Conservation (phyloP, 2,797 vertebrate genomes). For the Notoglanidium macrostoma region DNA sequence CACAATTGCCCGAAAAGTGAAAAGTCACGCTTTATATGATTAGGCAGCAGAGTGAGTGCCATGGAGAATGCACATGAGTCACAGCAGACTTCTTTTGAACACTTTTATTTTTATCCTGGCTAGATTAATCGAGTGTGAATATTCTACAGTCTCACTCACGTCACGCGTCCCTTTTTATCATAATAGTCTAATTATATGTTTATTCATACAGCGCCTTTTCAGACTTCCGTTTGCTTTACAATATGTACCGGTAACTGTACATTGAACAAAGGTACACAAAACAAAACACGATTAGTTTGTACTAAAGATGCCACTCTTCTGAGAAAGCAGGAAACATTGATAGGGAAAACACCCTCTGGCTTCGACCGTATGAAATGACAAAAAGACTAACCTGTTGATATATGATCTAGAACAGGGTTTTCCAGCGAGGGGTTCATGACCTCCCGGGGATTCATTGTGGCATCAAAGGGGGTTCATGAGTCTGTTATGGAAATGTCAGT, state of each 20-base stretch:
- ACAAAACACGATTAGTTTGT: neutral
- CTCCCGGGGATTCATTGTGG: neutral
- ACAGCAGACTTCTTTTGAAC: conserved; percentile 44
- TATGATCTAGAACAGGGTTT: neutral
- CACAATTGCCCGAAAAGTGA: conserved; percentile 26
- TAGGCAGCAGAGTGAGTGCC: conserved; percentile 40
- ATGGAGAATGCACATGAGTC: conserved; percentile 56
- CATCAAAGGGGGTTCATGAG: neutral
- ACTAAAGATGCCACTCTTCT: neutral
- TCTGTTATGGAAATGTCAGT: neutral
- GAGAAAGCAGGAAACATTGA: neutral
- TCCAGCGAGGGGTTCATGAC: neutral
- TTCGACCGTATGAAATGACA: neutral
- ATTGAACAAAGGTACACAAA: neutral
- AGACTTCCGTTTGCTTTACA: neutral
- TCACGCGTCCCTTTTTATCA: neutral
- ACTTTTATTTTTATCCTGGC: conserved; percentile 52
- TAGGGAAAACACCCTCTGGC: neutral
- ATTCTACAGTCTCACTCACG: neutral
- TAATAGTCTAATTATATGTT: conserved; percentile 24
- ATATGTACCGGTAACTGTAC: neutral
- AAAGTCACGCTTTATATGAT: conserved; percentile 42
- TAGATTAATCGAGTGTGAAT: conserved; percentile 10
- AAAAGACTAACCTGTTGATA: neutral
- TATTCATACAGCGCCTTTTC: neutral